A percentile compares a stretch with the other conserved stretches of the same genome.
phyloP scores from a whole-genome alignment of 2,888 invertebrate species.

The Junonia oenone region DNA sequence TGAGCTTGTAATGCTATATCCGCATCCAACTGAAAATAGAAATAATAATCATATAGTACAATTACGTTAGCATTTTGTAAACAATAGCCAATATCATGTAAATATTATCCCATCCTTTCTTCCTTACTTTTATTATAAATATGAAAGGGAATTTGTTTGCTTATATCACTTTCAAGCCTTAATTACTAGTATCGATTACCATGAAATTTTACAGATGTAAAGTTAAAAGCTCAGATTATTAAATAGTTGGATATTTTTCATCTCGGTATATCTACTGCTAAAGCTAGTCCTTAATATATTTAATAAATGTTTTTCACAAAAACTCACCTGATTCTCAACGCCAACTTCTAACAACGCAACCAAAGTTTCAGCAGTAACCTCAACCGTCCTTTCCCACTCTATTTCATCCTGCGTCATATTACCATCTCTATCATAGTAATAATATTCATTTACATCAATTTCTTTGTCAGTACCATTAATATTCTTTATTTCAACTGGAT shows the following conservation, averaged over 20 bases:
- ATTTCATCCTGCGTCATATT: conserved; percentile 71
- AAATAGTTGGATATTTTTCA: too few relatives aligned
- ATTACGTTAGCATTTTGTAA: too few relatives aligned
- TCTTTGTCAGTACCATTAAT: conserved; percentile 54
- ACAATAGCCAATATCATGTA: too few relatives aligned
- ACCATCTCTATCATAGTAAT: conserved; percentile 72
- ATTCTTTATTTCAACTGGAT: conserved; percentile 61
- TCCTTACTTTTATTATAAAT: too few relatives aligned
- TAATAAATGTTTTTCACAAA: not conserved
- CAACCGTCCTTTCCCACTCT: conserved; percentile 76
- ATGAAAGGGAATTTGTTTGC: too few relatives aligned
- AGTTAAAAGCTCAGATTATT: too few relatives aligned
- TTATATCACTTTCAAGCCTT: too few relatives aligned
- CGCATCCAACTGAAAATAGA: conserved; percentile 50
- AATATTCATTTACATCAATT: conserved; percentile 67
- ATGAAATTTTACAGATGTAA: too few relatives aligned
- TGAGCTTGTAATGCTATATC: conserved; percentile 75
- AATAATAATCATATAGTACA: too few relatives aligned
- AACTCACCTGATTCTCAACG: conserved; percentile 71
- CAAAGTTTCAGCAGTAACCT: conserved; percentile 82
- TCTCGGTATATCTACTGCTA: not conserved
- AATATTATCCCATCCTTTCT: too few relatives aligned
- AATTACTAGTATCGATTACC: too few relatives aligned
- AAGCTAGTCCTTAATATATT: not conserved
- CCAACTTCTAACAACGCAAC: conserved; percentile 81